Percentiles rank a stretch among this genome's conserved stretches.
Conservation (phyloP, 64 coral and sea anemone genomes). For the Stylophora pistillata region DNA sequence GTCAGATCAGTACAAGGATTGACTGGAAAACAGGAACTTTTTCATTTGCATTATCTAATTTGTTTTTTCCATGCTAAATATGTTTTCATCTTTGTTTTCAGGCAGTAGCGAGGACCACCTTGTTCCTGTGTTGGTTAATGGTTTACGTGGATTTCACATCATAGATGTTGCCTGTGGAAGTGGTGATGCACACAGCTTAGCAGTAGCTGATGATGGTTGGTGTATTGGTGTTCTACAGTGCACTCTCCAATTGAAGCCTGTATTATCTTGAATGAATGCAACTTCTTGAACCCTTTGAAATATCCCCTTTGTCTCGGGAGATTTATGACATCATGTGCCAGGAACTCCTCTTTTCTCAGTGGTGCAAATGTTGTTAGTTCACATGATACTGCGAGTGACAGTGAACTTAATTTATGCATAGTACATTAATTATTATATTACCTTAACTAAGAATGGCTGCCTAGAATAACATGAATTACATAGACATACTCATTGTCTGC, state of each 20-base stretch:
- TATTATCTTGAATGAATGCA: not conserved
- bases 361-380: no score
- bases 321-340: no score
- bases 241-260: not conserved
- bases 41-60: no score
- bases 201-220: constrained; percentile 95
- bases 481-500: not conserved
- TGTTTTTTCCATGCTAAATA: no score
- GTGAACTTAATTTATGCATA: no score
- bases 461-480: not conserved
- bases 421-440: no score
- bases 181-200: constrained; percentile 95
- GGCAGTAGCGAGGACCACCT: constrained; percentile 95
- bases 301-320: no score
- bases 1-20: no score
- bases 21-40: no score
- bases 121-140: constrained; percentile 84
- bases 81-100: constrained; percentile 13
- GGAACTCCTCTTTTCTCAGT: no score
- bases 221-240: not conserved
- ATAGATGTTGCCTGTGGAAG: constrained; percentile 99
- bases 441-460: not conserved
- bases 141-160: constrained; percentile 85
- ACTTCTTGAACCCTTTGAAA: no score
- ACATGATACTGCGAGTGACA: no score